Evolutionary conservation across 1,140 invertebrate species (phyloP), one percentile per base, ranked within the genome.

Genomic region (Rhizoglyphus robini): DNA sequence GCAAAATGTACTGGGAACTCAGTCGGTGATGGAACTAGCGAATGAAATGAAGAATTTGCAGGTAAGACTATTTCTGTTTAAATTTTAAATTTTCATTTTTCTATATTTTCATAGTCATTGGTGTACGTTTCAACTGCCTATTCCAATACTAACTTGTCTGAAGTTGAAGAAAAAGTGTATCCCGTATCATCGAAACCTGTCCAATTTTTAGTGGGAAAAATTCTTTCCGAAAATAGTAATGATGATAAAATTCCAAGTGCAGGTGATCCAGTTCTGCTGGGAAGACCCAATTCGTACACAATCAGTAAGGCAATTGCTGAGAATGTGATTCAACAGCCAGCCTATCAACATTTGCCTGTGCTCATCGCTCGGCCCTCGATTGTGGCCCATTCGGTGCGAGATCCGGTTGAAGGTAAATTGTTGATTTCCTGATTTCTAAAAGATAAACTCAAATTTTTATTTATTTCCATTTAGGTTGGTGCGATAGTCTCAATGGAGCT

Each of bases 401-500:
- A 96, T 73, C 94, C 93, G 0, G 72, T 88, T 4, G 4, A n/a
- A n/a, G n/a, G n/a, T n/a, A n/a, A n/a, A n/a, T n/a, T n/a, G n/a
- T n/a, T n/a, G n/a, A n/a, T n/a, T n/a, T n/a, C n/a, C n/a, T n/a
- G n/a, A n/a, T n/a, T n/a, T n/a, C n/a, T n/a, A n/a, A n/a, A n/a
- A n/a, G n/a, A n/a, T n/a, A n/a, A n/a, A n/a, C n/a, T n/a, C n/a
- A n/a, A n/a, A n/a, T n/a, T n/a, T n/a, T n/a, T n/a, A n/a, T n/a
- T n/a, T n/a, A n/a, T n/a, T n/a, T n/a, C n/a, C n/a, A n/a, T n/a
- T n/a, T 23, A 59, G 91, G 92, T 2, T 98, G 94, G 93, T 94
- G 92, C 5, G 87, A 88, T 69, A 95, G 91, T 38, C 90, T 92
- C 77, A 97, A 97, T 76, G 94, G 95, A 20, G 91, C 93, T 0